Evolutionary conservation across 2,797 vertebrate species (phyloP), one percentile per base, ranked within the genome.

Genomic region (Pseudotriccus pelzelni): DNA sequence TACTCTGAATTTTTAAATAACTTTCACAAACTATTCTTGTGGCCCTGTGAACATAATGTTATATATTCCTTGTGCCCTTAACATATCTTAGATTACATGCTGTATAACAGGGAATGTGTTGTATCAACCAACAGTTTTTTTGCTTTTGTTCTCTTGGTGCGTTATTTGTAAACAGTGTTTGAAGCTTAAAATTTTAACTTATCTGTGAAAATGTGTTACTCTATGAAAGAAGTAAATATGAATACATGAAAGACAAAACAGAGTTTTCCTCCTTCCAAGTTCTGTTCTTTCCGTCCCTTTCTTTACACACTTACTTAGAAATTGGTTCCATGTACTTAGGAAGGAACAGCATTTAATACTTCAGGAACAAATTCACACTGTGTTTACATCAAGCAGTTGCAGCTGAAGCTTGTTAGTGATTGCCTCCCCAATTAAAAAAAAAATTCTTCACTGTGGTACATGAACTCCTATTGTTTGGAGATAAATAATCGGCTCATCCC

Each of bases 371-470:
- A 94, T 97, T 95, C 84, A 89, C 68, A 83, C 93, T 96, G 85
- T 96, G 97, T 98, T 97, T 97, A 96, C 94, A 97, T 97, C 74
- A 97, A 94, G 96, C 96, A 95, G 90, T 97, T 97, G 97, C 97
- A 98, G 97, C 97, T 98, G 97, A 98, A 96, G 97, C 97, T 98
- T 97, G 96, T 98, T 98, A 97, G 95, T 96, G 93, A 95, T 96
- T 96, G 93, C 97, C 90, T 97, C 72, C 91, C 86, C 95, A 96
- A 96, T 98, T 97, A 53, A 87, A 89, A 49, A 74, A 84, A 78
- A 85, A 90, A 92, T 58, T 84, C 70, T 92, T 97, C 94, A 59
- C 93, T 97, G 89, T 97, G 97, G 74, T 97, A 96, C 97, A 97
- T 84, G 95, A 97, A 93, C 93, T 97, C 88, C 93, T 96, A 97